Percentiles rank a stretch among this genome's conserved stretches.
These are phyloP conservation scores for Villa cingulata DNA, from an alignment of 2,888 invertebrate genomes.

Conservation along the genomic window DNA sequence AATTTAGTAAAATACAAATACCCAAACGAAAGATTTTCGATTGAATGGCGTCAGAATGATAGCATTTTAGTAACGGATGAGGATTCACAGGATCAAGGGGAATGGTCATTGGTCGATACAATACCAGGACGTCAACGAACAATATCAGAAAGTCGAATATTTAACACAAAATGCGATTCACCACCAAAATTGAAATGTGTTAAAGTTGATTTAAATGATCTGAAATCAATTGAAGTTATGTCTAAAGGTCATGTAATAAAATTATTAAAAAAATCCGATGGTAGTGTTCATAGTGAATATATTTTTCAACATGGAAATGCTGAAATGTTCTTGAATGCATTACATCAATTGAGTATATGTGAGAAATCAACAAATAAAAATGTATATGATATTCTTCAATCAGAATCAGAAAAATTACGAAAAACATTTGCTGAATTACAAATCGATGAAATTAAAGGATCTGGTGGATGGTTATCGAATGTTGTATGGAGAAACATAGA, in stretches of 20 bases:
- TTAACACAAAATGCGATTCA: conserved; percentile 27
- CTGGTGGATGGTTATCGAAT: conserved; percentile 32
- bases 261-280: conserved; percentile 48
- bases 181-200: conserved; percentile 36
- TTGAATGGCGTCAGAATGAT: conserved; percentile 77
- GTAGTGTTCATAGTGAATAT: conserved; percentile 51
- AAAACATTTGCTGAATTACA: conserved; percentile 80
- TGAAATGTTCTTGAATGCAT: conserved; percentile 41
- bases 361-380: conserved; percentile 46
- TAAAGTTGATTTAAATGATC: conserved; percentile 45
- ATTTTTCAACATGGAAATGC: conserved; percentile 82
- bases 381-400: conserved; percentile 56
- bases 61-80: conserved; percentile 54
- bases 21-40: conserved; percentile 40
- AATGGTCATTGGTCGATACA: conserved; percentile 70
- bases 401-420: conserved; percentile 56
- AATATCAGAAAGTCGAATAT: conserved; percentile 30
- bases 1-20: conserved; percentile 33
- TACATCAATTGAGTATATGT: conserved; percentile 28
- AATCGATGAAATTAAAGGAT: conserved; percentile 39
- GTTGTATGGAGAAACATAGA: conserved; percentile 23
- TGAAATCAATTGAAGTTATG: conserved; percentile 50
- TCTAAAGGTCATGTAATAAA: conserved; percentile 43
- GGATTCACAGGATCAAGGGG: conserved; percentile 63
- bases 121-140: conserved; percentile 35